A percentile compares a stretch with the other conserved stretches of the same genome.
Evolutionary conservation across 2,797 vertebrate species (phyloP).

Genomic region (Peromyscus melanophrys): DNA sequence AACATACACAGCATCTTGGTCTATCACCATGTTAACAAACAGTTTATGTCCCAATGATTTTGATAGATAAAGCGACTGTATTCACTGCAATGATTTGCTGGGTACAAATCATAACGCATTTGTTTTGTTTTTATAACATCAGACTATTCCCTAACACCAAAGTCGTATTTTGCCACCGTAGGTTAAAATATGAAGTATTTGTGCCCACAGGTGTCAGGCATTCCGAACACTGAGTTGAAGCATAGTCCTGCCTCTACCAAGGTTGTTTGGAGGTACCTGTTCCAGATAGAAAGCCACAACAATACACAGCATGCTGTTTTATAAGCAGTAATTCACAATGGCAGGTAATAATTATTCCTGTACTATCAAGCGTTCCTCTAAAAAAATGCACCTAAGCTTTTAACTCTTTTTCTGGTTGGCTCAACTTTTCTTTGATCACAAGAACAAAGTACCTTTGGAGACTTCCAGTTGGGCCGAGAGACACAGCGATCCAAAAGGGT

Average conservation of each 20-base stretch:
- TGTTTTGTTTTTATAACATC: conserved; percentile 46
- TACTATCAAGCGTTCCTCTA: conserved; percentile 70
- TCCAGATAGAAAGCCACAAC: conserved; percentile 30
- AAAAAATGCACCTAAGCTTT: conserved; percentile 79
- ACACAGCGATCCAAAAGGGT: conserved; percentile 87
- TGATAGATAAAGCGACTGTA: conserved; percentile 37
- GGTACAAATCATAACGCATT: not conserved
- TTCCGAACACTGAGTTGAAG: conserved; percentile 50
- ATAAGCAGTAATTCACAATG: conserved; percentile 77
- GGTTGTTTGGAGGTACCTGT: conserved; percentile 53
- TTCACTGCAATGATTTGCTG: not conserved
- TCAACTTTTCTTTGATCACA: conserved; percentile 88
- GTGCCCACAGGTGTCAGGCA: conserved; percentile 51
- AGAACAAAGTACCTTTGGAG: conserved; percentile 89
- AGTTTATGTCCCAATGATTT: conserved; percentile 43
- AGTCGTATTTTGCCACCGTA: conserved; percentile 32
- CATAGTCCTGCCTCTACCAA: not conserved
- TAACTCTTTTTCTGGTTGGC: conserved; percentile 84
- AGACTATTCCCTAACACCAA: not conserved
- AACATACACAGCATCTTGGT: not conserved
- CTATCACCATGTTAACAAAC: not conserved
- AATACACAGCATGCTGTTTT: not conserved
- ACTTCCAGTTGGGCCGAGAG: conserved; percentile 87
- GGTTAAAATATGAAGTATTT: conserved; percentile 44
- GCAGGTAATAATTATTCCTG: conserved; percentile 78